phyloP scores from a whole-genome alignment of 2,797 vertebrate genomes.

The Australoheros facetus region DNA sequence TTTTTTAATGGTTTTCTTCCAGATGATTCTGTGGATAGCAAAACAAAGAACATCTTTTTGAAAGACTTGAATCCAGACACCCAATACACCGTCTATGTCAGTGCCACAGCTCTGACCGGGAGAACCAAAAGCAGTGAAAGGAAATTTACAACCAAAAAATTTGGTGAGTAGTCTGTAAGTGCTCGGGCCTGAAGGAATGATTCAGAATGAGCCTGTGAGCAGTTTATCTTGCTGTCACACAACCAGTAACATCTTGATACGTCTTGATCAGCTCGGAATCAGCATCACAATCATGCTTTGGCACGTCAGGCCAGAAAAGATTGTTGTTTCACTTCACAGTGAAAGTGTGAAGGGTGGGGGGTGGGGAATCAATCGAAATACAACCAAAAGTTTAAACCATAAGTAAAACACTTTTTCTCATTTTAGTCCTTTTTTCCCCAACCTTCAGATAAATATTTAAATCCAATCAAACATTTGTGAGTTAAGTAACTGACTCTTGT shows the following conservation, averaged over 20 bases:
- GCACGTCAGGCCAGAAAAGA: background rate
- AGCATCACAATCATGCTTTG: background rate
- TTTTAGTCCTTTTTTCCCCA: background rate
- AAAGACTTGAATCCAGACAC: slow-evolving; percentile 62
- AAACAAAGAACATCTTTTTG: slow-evolving; percentile 20
- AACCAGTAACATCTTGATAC: background rate
- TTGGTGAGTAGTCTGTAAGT: slow-evolving; percentile 57
- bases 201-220: background rate
- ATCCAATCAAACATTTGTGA: background rate
- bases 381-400: background rate
- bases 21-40: slow-evolving; percentile 64
- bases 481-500: background rate
- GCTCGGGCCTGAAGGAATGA: background rate
- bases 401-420: background rate
- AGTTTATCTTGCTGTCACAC: background rate
- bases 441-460: background rate
- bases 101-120: slow-evolving; percentile 52
- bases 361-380: background rate
- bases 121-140: slow-evolving; percentile 27
- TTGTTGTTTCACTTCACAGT: background rate
- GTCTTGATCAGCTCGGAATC: background rate
- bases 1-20: slow-evolving; percentile 22
- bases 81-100: slow-evolving; percentile 57
- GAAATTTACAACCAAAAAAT: slow-evolving; percentile 65
- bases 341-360: background rate